Base-by-base conservation (phyloP, 2,888 invertebrate genomes). In the Dryomyza anilis region DNA sequence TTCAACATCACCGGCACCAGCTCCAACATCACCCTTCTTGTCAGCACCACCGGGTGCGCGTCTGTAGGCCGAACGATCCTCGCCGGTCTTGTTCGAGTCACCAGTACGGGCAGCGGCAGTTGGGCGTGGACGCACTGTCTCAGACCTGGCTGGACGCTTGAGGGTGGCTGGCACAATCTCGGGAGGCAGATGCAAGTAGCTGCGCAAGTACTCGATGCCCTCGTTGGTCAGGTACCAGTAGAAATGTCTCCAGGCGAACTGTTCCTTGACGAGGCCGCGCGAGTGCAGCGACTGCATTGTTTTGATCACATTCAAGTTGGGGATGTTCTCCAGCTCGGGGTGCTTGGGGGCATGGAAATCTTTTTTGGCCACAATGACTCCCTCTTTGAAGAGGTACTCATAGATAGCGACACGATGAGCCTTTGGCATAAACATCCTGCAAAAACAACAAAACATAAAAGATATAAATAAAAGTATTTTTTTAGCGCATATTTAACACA, bases 401-500 rank as follows among this genome's bases (percentile, higher is more conserved):
- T 95, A 99, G 84, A 99, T 98, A 76, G 94, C 87, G 75, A 95
- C 92, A 81, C 97, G 91, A 85, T 97, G 96, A 87, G 95, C 94
- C 88, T 98, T 98, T 79, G 98, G 97, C 96, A 99, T 99, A 95
- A 99, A 96, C 99, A 99, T 99, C 85, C 93, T 96, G 85, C 82
- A 85, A 84, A 66, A 69, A 66, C n/a, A n/a, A n/a, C n/a, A n/a
- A n/a, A n/a, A n/a, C n/a, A n/a, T n/a, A n/a, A n/a, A n/a, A n/a
- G n/a, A n/a, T n/a, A n/a, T n/a, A 71, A 45, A 71, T 7, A 27
- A 39, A n/a, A 16, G 4, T 3, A 33, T 27, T 25, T n/a, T n/a
- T n/a, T 61, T 39, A 52, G 52, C 36, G 12, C 48, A 27, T 2
- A 2, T 29, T 52, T 61, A 16, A 60, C 27, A 12, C n/a, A 33